Conservation (phyloP, 2,888 invertebrate genomes). For the Cynaeus angustus region DNA sequence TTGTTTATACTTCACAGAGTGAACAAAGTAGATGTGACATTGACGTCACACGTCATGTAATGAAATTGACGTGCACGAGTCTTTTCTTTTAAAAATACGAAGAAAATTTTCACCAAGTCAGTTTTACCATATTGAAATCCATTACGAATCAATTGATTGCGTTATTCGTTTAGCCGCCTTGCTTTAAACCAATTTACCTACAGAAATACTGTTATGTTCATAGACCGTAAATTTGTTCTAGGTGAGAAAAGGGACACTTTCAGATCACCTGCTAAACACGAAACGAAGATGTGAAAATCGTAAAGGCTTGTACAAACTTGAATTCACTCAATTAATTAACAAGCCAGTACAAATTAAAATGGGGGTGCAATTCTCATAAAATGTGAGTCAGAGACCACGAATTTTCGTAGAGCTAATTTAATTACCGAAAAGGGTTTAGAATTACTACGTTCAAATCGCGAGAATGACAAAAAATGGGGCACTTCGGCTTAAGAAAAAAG, state of each 20-base stretch:
- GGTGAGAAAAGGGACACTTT: conserved; percentile 24
- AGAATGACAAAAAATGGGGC: conserved; percentile 28
- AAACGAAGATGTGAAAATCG: conserved; percentile 25
- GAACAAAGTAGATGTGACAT: conserved; percentile 1
- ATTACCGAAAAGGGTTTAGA: conserved; percentile 41
- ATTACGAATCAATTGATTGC: conserved; percentile 31
- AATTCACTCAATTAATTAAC: conserved; percentile 45
- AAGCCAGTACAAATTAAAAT: conserved; percentile 42
- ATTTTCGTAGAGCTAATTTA: conserved; percentile 39
- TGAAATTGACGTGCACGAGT: conserved; percentile 12
- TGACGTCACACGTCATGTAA: conserved; percentile 16
- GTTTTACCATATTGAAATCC: conserved; percentile 14
- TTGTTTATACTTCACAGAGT: not conserved
- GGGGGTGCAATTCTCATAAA: conserved; percentile 24
- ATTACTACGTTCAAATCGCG: conserved; percentile 27
- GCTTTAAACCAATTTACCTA: conserved; percentile 29
- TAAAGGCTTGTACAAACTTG: conserved; percentile 30
- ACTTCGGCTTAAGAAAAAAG: not conserved
- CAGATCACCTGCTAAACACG: conserved; percentile 14
- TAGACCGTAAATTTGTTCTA: conserved; percentile 8
- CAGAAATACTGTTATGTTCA: conserved; percentile 17
- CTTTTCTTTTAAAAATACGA: conserved; percentile 17
- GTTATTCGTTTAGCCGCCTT: conserved; percentile 13
- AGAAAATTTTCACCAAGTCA: not conserved
- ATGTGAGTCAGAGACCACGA: conserved; percentile 31